Conservation (phyloP, 35 echinoderm and acorn worm genomes). For the Apostichopus parvimensis region DNA sequence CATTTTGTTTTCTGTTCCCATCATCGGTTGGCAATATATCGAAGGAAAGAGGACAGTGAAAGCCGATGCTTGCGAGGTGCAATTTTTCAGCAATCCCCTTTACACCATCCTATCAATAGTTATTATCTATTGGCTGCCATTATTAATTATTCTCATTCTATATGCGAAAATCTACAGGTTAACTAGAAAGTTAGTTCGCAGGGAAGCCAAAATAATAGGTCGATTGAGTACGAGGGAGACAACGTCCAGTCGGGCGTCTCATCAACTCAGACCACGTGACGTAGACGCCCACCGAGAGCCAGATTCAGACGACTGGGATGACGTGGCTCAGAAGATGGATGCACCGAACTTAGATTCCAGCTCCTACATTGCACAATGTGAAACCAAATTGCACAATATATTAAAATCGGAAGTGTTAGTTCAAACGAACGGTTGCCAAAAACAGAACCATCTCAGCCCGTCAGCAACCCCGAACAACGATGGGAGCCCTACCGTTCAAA, state of each 20-base stretch:
- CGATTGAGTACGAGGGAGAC: constrained; percentile 70
- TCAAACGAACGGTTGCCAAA: constrained; percentile 52
- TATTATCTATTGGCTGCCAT: constrained; percentile 87
- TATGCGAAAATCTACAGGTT: constrained; percentile 86
- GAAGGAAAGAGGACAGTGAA: constrained; percentile 81
- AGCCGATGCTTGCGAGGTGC: constrained; percentile 66
- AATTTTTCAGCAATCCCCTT: constrained; percentile 75
- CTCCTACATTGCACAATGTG: constrained; percentile 46
- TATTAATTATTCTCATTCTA: constrained; percentile 82
- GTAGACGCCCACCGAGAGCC: constrained; percentile 35
- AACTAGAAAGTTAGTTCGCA: constrained; percentile 73
- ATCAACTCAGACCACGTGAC: constrained; percentile 27
- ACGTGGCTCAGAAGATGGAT: constrained; percentile 52
- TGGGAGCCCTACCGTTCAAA: constrained; percentile 9
- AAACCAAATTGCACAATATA: constrained; percentile 48
- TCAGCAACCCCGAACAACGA: constrained; percentile 8
- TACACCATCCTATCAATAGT: constrained; percentile 89
- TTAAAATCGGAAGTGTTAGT: constrained; percentile 1
- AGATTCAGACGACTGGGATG: constrained; percentile 56
- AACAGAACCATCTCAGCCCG: constrained; percentile 6
- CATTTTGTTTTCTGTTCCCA: constrained; percentile 85
- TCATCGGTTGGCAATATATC: constrained; percentile 92
- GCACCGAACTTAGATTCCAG: constrained; percentile 34
- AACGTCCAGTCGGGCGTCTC: not conserved
- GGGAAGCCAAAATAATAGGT: constrained; percentile 82